Base-by-base conservation (phyloP, 2,888 invertebrate genomes). In the Caenorhabditis angaria region DNA sequence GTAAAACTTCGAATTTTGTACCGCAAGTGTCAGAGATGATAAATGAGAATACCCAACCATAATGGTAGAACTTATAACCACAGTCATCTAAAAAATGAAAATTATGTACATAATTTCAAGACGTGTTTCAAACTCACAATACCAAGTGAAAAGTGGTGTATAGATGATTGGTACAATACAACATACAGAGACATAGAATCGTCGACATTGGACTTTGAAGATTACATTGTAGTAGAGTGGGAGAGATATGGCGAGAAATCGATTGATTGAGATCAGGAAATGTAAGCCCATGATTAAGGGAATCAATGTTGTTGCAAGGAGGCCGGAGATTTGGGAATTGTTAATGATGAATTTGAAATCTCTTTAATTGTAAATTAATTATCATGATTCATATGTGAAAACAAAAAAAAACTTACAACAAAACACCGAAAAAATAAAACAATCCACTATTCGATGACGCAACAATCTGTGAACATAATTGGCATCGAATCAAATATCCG, bases 251-350 rank as follows among this genome's bases (percentile, higher is more conserved):
- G 54, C 27, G 8, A 20, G 6, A 8, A 70, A 51, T 25, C 70
- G 32, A 27, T 70, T 70, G n/a, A 61, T 2, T 6, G 70, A 70
- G 54, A 70, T 70, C 25, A 65, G 18, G 0, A 69, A 32, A 41
- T 63, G 64, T 12, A 51, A 35, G 8, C 41, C 48, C 5, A 64
- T 27, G 18, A 69, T 64, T 0, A 64, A 20, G 1, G 64, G 60
- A 0, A 69, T 48, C 6, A 69, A 51, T 29, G 20, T 56, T 10
- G 64, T 35, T n/a, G 60, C 60, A 4, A 60, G n/a, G 25, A 56
- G 47, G 22, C 69, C 69, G 2, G 50, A 61, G 5, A 20, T 18
- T n/a, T 56, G n/a, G 12, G 41, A 51, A 2, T 29, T 18, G 0
- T 29, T 12, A 18, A 51, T 8, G 4, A 69, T 32, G 1, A 28